Conservation (phyloP, 2,888 invertebrate genomes). For the Synanthedon tipuliformis region DNA sequence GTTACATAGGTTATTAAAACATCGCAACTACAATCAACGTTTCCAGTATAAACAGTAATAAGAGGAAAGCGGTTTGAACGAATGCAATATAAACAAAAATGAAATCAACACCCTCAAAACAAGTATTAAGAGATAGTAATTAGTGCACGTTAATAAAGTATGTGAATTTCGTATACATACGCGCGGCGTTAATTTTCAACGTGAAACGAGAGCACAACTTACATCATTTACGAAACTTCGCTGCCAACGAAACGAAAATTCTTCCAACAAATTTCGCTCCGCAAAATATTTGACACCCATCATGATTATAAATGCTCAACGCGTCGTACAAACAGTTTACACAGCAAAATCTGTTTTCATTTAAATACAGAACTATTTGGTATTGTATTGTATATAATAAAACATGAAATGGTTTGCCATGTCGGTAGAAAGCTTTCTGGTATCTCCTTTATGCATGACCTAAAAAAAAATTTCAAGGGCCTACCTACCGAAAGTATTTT, state of each 20-base stretch:
- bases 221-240: slow-evolving; percentile 35
- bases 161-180: slow-evolving; percentile 31
- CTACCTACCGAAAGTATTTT: too few relatives aligned
- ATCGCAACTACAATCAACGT: too few relatives aligned
- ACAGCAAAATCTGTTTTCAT: neutral
- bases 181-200: slow-evolving; percentile 33
- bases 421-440: too few relatives aligned
- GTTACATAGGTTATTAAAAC: too few relatives aligned
- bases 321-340: neutral
- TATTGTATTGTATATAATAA: too few relatives aligned
- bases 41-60: neutral
- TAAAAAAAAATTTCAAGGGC: too few relatives aligned
- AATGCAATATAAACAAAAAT: slow-evolving; percentile 5
- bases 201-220: slow-evolving; percentile 38
- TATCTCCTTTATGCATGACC: too few relatives aligned
- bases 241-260: slow-evolving; percentile 25
- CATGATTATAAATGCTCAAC: slow-evolving; percentile 10
- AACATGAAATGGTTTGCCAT: too few relatives aligned
- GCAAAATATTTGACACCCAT: slow-evolving; percentile 35
- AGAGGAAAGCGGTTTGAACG: neutral
- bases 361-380: too few relatives aligned
- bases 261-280: slow-evolving; percentile 20
- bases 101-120: slow-evolving; percentile 6
- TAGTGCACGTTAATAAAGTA: slow-evolving; percentile 24
- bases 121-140: slow-evolving; percentile 14